phyloP scores from a whole-genome alignment of 2,888 invertebrate species.

The Catonia carolina region DNA sequence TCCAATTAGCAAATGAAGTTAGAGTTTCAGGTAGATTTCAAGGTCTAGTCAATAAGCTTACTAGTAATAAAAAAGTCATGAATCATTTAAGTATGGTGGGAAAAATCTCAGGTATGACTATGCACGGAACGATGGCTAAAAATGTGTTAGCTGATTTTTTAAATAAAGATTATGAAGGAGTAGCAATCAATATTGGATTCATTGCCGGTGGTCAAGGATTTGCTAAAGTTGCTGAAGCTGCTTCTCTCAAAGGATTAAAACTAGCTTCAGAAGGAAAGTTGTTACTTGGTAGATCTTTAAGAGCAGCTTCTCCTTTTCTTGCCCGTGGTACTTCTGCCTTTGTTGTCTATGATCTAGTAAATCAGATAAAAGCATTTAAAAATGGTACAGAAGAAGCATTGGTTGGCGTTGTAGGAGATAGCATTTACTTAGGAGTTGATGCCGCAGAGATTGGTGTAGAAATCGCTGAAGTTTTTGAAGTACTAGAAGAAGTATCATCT shows the following conservation, averaged over 20 bases:
- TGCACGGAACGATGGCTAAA: constrained; percentile 1
- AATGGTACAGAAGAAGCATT: neutral
- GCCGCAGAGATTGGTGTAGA: constrained; percentile 24
- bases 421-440: constrained; percentile 6
- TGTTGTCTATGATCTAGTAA: neutral
- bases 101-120: constrained; percentile 24
- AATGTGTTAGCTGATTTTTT: constrained; percentile 6
- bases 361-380: constrained; percentile 3
- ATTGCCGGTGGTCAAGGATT: constrained; percentile 8
- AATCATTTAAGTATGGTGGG: no score
- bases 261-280: constrained; percentile 8
- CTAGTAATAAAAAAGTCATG: no score
- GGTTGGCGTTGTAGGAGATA: constrained; percentile 3
- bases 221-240: constrained; percentile 8
- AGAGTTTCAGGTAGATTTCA: no score
- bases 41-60: no score
- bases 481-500: constrained; percentile 23
- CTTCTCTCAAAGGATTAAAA: constrained; percentile 1
- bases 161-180: neutral
- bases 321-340: neutral
- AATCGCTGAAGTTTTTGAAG: constrained; percentile 20
- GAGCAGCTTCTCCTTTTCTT: constrained; percentile 4
- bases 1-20: no score
- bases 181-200: constrained; percentile 4
- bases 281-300: constrained; percentile 6